These are phyloP conservation scores for Conus betulinus DNA, from an alignment of 1,140 invertebrate species.

Conservation along the genomic window DNA sequence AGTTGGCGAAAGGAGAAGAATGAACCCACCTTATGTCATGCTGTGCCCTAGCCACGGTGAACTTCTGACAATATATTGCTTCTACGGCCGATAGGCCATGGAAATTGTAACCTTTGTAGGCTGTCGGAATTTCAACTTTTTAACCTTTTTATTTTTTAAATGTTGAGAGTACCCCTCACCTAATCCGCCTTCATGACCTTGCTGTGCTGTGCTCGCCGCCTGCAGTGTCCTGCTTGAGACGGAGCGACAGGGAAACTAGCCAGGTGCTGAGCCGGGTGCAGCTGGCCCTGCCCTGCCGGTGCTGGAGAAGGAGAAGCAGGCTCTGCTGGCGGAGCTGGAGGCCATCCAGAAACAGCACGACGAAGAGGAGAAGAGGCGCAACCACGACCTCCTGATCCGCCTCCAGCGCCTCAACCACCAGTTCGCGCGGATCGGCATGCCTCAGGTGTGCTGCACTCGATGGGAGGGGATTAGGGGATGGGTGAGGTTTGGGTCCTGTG, in stretches of 20 bases:
- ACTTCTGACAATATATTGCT: no score
- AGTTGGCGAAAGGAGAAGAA: no score
- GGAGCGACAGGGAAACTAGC: not conserved
- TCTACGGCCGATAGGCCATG: no score
- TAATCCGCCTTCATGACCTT: not conserved
- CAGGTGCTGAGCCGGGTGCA: constrained; percentile 27
- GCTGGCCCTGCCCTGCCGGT: constrained; percentile 28
- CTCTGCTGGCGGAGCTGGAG: constrained; percentile 36
- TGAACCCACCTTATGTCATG: no score
- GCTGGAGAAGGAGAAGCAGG: constrained; percentile 30
- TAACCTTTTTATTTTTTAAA: no score
- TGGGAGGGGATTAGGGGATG: not conserved
- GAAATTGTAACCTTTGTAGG: no score
- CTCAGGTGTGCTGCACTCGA: not conserved
- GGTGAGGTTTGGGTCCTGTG: not conserved
- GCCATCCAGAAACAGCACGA: constrained; percentile 38
- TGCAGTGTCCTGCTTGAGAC: constrained; percentile 10
- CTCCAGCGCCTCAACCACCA: constrained; percentile 34
- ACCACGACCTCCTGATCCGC: constrained; percentile 31
- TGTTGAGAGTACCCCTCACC: not conserved
- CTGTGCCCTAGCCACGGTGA: no score
- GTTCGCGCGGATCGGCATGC: constrained; percentile 19
- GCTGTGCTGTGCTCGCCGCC: no score
- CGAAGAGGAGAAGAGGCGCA: constrained; percentile 35
- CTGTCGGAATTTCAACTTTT: no score